Conservation (phyloP, 2,888 invertebrate genomes). For the Agonopterix heracliana region DNA sequence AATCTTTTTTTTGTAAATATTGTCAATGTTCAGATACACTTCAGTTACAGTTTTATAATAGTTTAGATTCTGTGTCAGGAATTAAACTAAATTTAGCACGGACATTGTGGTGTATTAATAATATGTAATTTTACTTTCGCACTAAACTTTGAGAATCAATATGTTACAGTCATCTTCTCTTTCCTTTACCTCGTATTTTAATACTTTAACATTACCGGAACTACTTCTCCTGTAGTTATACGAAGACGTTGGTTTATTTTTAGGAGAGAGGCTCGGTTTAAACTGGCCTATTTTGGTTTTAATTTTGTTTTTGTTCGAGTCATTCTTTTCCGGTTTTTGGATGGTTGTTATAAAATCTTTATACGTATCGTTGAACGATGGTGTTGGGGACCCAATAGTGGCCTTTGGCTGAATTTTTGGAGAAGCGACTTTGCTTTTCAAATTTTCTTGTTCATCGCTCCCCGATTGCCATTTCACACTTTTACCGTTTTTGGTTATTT, state of each 20-base stretch:
- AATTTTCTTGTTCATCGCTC: neutral
- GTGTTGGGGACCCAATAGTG: slow-evolving; percentile 19
- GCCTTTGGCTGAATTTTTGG: neutral
- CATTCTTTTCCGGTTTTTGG: slow-evolving; percentile 9
- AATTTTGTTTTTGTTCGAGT: slow-evolving; percentile 9
- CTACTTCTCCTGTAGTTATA: slow-evolving; percentile 9
- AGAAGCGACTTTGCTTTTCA: neutral
- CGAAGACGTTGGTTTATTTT: slow-evolving; percentile 3
- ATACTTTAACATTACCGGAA: slow-evolving; percentile 18
- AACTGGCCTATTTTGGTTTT: slow-evolving; percentile 52
- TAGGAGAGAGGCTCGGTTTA: slow-evolving; percentile 24
- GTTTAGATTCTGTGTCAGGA: too few relatives aligned
- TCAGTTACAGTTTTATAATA: too few relatives aligned
- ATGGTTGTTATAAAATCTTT: slow-evolving; percentile 45
- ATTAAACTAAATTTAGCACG: too few relatives aligned
- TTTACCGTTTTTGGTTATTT: slow-evolving; percentile 1
- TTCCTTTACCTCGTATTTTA: slow-evolving; percentile 54
- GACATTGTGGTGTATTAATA: too few relatives aligned
- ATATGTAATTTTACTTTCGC: too few relatives aligned
- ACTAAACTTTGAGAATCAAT: slow-evolving; percentile 46
- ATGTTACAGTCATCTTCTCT: slow-evolving; percentile 62
- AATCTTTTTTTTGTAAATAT: too few relatives aligned
- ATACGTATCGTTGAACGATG: slow-evolving; percentile 50
- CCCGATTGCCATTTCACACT: neutral
- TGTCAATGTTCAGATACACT: too few relatives aligned